A percentile compares a stretch with the other conserved stretches of the same genome.
phyloP scores from a whole-genome alignment of 2,888 invertebrate genomes.

The Ochropleura plecta region DNA sequence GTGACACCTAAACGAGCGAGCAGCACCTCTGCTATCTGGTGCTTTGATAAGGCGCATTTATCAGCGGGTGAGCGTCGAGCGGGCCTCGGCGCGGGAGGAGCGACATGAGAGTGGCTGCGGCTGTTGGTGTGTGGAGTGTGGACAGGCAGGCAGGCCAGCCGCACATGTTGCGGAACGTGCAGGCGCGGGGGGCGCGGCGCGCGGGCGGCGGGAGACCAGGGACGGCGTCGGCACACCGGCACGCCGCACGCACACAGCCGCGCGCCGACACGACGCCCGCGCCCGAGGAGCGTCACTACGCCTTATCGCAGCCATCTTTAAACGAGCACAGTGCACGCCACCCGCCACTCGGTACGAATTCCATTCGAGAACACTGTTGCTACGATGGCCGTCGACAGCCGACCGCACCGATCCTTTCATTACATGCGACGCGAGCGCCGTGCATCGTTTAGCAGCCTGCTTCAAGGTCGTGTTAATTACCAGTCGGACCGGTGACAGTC shows the following conservation, averaged over 20 bases:
- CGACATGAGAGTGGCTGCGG: conserved; percentile 78
- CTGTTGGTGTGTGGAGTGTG: conserved; percentile 77
- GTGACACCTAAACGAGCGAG: conserved; percentile 88
- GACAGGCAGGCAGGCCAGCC: conserved; percentile 74
- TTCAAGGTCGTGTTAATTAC: conserved; percentile 87
- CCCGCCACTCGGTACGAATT: conserved; percentile 87
- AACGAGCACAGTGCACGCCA: conserved; percentile 88
- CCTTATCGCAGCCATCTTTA: conserved; percentile 90
- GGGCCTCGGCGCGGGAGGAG: conserved; percentile 83
- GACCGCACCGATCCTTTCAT: conserved; percentile 84
- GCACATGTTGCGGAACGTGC: conserved; percentile 90
- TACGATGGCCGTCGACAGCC: conserved; percentile 77
- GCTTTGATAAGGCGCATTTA: conserved; percentile 87
- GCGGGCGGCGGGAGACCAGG: conserved; percentile 76
- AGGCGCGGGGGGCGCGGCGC: conserved; percentile 55
- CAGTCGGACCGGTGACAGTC: conserved; percentile 81
- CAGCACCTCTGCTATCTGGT: conserved; percentile 90
- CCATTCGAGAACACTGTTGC: conserved; percentile 83
- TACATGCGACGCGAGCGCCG: conserved; percentile 73
- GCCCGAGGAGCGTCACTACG: conserved; percentile 88
- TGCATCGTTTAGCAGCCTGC: conserved; percentile 75
- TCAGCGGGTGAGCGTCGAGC: conserved; percentile 75
- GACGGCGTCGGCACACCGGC: conserved; percentile 82
- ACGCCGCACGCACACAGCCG: conserved; percentile 84
- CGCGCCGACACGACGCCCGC: conserved; percentile 85